phyloP scores from a whole-genome alignment of 1,140 invertebrate genomes.

The Paraescarpia echinospica region DNA sequence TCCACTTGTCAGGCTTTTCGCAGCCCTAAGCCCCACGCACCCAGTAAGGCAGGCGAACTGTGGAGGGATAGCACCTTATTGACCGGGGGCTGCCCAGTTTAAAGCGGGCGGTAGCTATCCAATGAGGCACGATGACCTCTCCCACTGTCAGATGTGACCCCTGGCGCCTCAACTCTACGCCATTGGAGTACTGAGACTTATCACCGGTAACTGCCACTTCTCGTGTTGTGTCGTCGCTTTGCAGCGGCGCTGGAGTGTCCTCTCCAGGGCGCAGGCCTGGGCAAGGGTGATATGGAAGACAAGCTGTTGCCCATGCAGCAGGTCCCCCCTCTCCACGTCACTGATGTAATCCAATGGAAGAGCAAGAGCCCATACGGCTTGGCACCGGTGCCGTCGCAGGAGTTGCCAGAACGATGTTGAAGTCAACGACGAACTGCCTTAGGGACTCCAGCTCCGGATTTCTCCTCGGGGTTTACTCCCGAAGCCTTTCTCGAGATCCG shows the following conservation, averaged over 20 bases:
- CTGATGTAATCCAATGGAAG: background rate
- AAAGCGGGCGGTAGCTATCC: too few species aligned
- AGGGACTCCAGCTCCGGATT: conserved; percentile 6
- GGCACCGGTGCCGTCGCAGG: conserved; percentile 1
- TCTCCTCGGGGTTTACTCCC: conserved; percentile 14
- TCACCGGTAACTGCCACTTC: conserved; percentile 1
- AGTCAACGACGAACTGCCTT: conserved; percentile 1
- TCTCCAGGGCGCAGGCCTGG: background rate
- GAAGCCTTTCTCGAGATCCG: background rate
- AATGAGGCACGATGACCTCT: too few species aligned
- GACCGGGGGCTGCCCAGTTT: too few species aligned
- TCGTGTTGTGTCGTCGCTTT: background rate
- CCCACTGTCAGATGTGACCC: too few species aligned
- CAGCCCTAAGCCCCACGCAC: background rate
- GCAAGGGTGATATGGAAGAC: background rate
- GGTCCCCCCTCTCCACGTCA: background rate
- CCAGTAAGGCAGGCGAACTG: background rate
- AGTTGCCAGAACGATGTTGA: conserved; percentile 10
- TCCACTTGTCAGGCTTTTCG: background rate
- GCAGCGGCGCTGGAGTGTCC: background rate
- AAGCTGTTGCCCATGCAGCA: background rate
- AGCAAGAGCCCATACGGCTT: too few species aligned
- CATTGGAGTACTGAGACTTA: background rate
- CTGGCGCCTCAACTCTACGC: background rate
- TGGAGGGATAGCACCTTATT: background rate